Percentiles rank a stretch among this genome's conserved stretches.
These are phyloP conservation scores for Macroramphosus scolopax DNA, from an alignment of 2,797 vertebrate genomes.

Conservation along the genomic window DNA sequence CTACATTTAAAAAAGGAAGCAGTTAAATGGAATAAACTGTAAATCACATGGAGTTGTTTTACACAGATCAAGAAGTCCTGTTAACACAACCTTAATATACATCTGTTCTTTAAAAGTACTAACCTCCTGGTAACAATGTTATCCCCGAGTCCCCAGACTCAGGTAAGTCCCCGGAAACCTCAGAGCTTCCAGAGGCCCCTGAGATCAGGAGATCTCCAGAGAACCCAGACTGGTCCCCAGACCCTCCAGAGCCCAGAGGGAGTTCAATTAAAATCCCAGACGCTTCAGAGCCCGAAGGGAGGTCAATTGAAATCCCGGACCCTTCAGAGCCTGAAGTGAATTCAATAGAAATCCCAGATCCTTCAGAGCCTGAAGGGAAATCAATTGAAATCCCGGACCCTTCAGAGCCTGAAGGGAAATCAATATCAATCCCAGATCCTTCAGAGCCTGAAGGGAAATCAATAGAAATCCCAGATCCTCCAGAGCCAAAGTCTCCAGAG, in stretches of 20 bases:
- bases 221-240: too few species aligned
- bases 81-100: constrained; percentile 3
- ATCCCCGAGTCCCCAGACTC: constrained; percentile 62
- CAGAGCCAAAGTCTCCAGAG: constrained; percentile 55
- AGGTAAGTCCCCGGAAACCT: constrained; percentile 62
- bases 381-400: too few species aligned
- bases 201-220: constrained; percentile 62
- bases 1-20: constrained; percentile 41
- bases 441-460: constrained; percentile 61
- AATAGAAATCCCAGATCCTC: constrained; percentile 45
- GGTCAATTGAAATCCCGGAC: too few species aligned
- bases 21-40: constrained; percentile 63
- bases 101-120: constrained; percentile 61
- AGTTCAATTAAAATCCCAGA: too few species aligned
- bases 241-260: too few species aligned
- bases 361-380: too few species aligned
- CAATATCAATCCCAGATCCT: constrained; percentile 44
- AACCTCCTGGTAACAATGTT: constrained; percentile 76
- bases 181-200: constrained; percentile 64
- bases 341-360: too few species aligned
- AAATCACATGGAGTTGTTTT: constrained; percentile 27
- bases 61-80: constrained; percentile 14
- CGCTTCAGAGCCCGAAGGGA: too few species aligned
- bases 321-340: too few species aligned
- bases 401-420: too few species aligned